Evolutionary conservation across 2,888 invertebrate species (phyloP), one percentile per base, ranked within the genome.

Genomic region (Hypena proboscidalis): DNA sequence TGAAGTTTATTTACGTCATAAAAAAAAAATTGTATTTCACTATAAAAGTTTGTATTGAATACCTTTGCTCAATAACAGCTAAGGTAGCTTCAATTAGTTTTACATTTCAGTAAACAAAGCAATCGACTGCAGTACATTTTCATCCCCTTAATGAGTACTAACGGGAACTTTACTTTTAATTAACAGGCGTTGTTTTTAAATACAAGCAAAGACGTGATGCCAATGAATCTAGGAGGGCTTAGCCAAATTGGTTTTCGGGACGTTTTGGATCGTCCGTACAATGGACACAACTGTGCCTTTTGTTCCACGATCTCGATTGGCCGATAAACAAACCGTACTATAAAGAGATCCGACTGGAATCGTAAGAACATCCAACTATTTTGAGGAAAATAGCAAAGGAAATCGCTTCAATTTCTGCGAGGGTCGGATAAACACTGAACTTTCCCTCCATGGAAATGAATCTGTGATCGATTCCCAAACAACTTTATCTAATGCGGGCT

Each of bases 281-380:
- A 72, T 75, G 68, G 68, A 71, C 66, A 71, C 53, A 58, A 52
- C 66, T 59, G 41, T 55, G 56, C 53, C 72, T 74, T 76, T 79
- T 75, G 74, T 71, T 71, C 67, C 67, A 56, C 67, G 69, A 75
- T 74, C 69, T 72, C 70, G 66, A 74, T 70, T 55, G 58, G 31
- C 60, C 68, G 70, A 74, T 79, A 80, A 79, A 79, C 74, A 80
- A 74, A 75, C 74, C 67, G 58, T 73, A 59, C 68, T 66, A 74
- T 77, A 78, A 75, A 77, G 67, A 67, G 65, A 68, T 70, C 62
- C 69, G 56, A 60, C 52, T 49, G 74, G 74, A 76, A 58, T 66
- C 57, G 56, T 51, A 58, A 55, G 64, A 55, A 52, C 70, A 68
- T 74, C 62, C 58, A 55, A 73, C 59, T 67, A 56, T 70, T 68